These are phyloP conservation scores for Philereme transversata DNA, from an alignment of 2,888 invertebrate species.

Conservation along the genomic window DNA sequence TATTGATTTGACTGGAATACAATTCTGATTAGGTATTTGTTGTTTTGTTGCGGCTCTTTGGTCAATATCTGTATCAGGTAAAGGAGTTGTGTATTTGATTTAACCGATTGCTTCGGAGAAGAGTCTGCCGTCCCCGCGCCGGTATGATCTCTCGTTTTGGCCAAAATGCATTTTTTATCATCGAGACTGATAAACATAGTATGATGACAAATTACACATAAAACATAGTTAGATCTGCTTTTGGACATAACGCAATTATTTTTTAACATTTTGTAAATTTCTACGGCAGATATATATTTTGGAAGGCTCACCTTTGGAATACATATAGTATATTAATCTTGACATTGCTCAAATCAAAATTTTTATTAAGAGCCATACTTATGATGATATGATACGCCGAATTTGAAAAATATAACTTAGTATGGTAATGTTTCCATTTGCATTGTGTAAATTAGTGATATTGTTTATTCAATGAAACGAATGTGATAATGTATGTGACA, in stretches of 20 bases:
- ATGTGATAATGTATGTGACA: constrained; percentile 76
- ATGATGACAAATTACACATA: constrained; percentile 71
- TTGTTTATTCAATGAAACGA: constrained; percentile 70
- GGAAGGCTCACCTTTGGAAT: constrained; percentile 80
- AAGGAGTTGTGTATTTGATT: constrained; percentile 47
- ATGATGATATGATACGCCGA: constrained; percentile 67
- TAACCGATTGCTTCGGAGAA: constrained; percentile 29
- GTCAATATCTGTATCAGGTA: constrained; percentile 72
- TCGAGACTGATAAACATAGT: constrained; percentile 81
- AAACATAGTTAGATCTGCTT: constrained; percentile 79
- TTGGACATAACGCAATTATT: constrained; percentile 73
- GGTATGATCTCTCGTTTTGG: constrained; percentile 78
- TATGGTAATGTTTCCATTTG: constrained; percentile 71
- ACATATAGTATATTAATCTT: constrained; percentile 70
- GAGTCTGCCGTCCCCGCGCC: constrained; percentile 55
- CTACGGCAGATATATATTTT: constrained; percentile 77
- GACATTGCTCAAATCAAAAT: constrained; percentile 79
- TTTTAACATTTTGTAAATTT: constrained; percentile 72
- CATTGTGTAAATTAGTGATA: constrained; percentile 66
- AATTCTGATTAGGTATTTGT: constrained; percentile 29
- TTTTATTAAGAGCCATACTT: constrained; percentile 75
- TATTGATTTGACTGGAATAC: constrained; percentile 38
- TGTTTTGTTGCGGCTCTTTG: constrained; percentile 36
- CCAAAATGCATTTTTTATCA: constrained; percentile 80
- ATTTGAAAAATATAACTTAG: constrained; percentile 68